Percentiles rank a stretch among this genome's conserved stretches.
phyloP scores from a whole-genome alignment of 1,140 invertebrate species.

The Procambarus virginalis region DNA sequence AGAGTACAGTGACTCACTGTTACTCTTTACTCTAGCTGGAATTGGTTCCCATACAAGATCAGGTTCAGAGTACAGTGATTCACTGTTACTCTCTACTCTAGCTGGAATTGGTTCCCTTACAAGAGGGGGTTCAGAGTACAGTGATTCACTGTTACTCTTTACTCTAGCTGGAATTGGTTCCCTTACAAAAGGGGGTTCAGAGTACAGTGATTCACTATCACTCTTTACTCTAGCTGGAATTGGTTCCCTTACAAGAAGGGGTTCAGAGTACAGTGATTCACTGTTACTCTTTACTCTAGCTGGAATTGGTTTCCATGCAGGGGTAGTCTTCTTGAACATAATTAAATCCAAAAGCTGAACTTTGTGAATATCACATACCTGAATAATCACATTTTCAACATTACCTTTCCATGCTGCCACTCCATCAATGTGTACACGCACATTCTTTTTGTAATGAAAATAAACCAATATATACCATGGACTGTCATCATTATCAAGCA shows the following conservation, averaged over 20 bases:
- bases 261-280: not conserved
- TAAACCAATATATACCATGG: slow-evolving; percentile 6
- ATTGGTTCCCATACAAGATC: not conserved
- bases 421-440: not conserved
- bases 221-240: not conserved
- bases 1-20: not conserved
- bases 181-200: no score
- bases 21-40: not conserved
- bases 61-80: not conserved
- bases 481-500: not conserved
- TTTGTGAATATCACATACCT: slow-evolving; percentile 19
- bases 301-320: not conserved
- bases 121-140: not conserved
- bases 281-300: not conserved
- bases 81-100: not conserved
- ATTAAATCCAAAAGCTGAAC: not conserved
- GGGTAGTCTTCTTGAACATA: not conserved
- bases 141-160: not conserved
- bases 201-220: not conserved
- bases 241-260: not conserved
- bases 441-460: not conserved
- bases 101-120: not conserved
- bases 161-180: not conserved
- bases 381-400: slow-evolving; percentile 1
- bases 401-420: slow-evolving; percentile 20